A percentile compares a stretch with the other conserved stretches of the same genome.
Evolutionary conservation across 2,797 vertebrate genomes (phyloP).

Genomic region (Clamator glandarius): DNA sequence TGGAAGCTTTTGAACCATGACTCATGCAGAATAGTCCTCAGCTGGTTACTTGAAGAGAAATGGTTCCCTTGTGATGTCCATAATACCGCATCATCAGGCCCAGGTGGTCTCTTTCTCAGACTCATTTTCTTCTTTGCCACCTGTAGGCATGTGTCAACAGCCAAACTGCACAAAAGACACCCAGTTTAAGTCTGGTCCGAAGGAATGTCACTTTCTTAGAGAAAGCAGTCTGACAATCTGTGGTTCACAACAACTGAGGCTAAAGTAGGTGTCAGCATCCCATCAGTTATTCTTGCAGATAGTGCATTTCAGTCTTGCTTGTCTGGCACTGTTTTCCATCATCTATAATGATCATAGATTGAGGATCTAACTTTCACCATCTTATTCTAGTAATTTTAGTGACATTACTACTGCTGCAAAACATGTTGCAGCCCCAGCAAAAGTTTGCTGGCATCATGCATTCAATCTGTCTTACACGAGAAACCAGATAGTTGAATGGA

Average conservation of each 20-base stretch:
- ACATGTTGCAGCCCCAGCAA: neutral
- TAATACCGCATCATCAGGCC: neutral
- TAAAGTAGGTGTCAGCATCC: neutral
- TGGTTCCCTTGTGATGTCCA: fast-evolving
- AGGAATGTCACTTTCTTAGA: neutral
- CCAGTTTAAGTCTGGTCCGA: neutral
- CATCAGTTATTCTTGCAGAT: neutral
- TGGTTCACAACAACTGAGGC: neutral
- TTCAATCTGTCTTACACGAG: neutral
- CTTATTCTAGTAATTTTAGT: neutral
- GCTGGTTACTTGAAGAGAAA: neutral
- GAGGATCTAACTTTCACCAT: neutral
- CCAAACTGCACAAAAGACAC: neutral
- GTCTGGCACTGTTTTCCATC: neutral
- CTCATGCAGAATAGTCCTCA: neutral
- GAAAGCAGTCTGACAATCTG: neutral
- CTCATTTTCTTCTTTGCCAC: neutral
- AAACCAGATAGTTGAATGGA: neutral
- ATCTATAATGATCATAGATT: neutral
- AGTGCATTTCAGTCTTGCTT: neutral
- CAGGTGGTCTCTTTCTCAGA: neutral
- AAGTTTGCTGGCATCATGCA: neutral
- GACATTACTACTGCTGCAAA: neutral
- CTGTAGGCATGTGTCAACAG: neutral
- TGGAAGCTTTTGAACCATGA: neutral